Evolutionary conservation across 64 coral and sea anemone genomes (phyloP).

Genomic region (Montipora foliosa): DNA sequence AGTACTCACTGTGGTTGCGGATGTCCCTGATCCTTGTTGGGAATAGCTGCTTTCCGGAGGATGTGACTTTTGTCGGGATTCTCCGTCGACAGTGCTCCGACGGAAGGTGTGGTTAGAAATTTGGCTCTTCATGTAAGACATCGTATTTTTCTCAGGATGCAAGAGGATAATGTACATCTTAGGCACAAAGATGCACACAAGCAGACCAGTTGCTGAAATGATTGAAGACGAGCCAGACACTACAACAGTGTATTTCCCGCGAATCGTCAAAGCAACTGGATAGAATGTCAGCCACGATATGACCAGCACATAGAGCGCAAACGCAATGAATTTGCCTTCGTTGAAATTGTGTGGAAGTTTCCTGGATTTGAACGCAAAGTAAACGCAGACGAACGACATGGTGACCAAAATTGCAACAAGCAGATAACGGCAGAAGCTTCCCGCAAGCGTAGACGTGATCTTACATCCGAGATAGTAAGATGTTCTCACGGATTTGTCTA

Average conservation of each 20-base stretch:
- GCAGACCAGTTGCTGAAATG: conserved; percentile 69
- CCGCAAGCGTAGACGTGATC: too few species aligned
- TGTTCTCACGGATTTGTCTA: too few species aligned
- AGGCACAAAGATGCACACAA: conserved; percentile 82
- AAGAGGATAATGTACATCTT: conserved; percentile 86
- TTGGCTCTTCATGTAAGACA: conserved; percentile 79
- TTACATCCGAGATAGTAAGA: too few species aligned
- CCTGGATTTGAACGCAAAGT: conserved; percentile 85
- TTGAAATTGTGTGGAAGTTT: conserved; percentile 90
- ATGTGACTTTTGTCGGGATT: neutral
- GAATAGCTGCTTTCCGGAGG: neutral
- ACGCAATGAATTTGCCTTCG: conserved; percentile 89
- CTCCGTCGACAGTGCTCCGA: neutral
- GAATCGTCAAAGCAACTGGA: conserved; percentile 74
- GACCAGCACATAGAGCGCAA: conserved; percentile 71
- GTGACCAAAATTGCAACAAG: conserved; percentile 24
- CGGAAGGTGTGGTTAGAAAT: conserved; percentile 72
- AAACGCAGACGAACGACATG: conserved; percentile 65
- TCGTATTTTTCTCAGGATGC: conserved; percentile 80
- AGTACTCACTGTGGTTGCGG: neutral
- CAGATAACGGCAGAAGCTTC: too few species aligned
- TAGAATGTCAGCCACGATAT: conserved; percentile 90
- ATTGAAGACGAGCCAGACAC: conserved; percentile 66
- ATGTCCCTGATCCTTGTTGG: neutral
- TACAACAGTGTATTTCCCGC: conserved; percentile 68